Evolutionary conservation across 2,113 vertebrate species (phyloP), one percentile per base, ranked within the genome.

Genomic region (Ranitomeya imitator): DNA sequence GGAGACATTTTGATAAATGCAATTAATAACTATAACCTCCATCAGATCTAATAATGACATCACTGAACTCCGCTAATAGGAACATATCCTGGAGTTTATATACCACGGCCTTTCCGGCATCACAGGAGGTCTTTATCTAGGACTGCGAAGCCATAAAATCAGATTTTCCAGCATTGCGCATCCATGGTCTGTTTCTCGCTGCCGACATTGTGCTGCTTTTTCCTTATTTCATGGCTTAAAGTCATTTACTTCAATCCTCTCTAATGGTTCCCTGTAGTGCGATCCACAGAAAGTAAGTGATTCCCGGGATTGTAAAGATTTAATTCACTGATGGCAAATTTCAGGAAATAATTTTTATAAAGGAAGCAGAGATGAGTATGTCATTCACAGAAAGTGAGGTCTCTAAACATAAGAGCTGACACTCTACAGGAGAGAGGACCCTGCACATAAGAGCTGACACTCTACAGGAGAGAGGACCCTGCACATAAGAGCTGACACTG

Each of bases 241-340:
- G 86, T 81, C 82, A 77, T 84, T 84, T 61, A 9, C 79, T 61
- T 69, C 69, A 60, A 10, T 83, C 45, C 45, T 82, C 18, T 83
- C 12, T 65, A 84, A 77, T 63, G 59, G 73, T 83, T 88, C 80
- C 87, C 81, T 13, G 15, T 26, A 88, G 87, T 37, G 80, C 60
- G 19, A 65, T 88, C 54, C n/a, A 61, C 83, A 78, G 67, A 18
- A 26, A 26, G 15, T 67, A 83, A 83, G 83, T 88, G 87, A 88
- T 83, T 83, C 71, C 26, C 14, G 57, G 45, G 9, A n/a, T 31
- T 51, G 19, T 0, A 55, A 83, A 71, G 79, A 21, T 59, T 80
- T 80, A 45, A 45, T 45, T 45, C 37, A 45, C 37, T 45, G 37
- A 45, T 45, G 37, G 37, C 37, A 45, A 45, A 45, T 45, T 45